Conservation (phyloP, 2,888 invertebrate genomes). For the Diogma glabrata region DNA sequence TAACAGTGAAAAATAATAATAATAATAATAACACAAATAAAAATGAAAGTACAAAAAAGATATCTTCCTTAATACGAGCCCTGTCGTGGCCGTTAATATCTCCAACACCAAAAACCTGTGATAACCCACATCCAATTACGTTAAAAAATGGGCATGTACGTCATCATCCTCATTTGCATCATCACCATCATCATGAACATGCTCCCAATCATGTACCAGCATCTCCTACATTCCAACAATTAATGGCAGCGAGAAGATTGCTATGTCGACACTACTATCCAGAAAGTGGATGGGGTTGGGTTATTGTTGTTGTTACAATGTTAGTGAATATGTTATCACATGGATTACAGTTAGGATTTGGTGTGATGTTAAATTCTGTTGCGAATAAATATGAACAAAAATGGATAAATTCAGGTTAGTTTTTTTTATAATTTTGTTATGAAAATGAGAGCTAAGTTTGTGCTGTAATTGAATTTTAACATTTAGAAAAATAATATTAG, state of each 20-base stretch:
- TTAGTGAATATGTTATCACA: slow-evolving; percentile 62
- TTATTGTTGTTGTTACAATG: slow-evolving; percentile 59
- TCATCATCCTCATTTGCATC: background rate
- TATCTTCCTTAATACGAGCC: slow-evolving; percentile 15
- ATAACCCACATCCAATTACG: background rate
- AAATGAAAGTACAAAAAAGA: too few relatives aligned
- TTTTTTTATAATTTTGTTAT: too few relatives aligned
- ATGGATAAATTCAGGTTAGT: slow-evolving; percentile 9
- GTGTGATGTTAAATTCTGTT: slow-evolving; percentile 26
- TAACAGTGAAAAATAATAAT: too few relatives aligned
- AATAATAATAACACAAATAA: too few relatives aligned
- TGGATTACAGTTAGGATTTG: slow-evolving; percentile 49
- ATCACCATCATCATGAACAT: background rate
- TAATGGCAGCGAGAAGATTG: slow-evolving; percentile 13
- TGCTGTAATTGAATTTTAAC: too few relatives aligned
- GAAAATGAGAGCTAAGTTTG: too few relatives aligned
- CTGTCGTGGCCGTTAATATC: slow-evolving; percentile 15
- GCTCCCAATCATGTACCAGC: background rate
- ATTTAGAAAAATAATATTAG: too few relatives aligned
- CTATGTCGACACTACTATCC: slow-evolving; percentile 68
- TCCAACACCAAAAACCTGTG: slow-evolving; percentile 10
- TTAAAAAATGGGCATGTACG: slow-evolving; percentile 4
- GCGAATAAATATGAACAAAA: slow-evolving; percentile 7
- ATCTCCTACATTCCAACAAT: slow-evolving; percentile 14
- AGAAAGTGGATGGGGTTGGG: slow-evolving; percentile 83